Evolutionary conservation across 1,140 invertebrate genomes (phyloP), one percentile per base, ranked within the genome.

Genomic region (Bombus waltoni): DNA sequence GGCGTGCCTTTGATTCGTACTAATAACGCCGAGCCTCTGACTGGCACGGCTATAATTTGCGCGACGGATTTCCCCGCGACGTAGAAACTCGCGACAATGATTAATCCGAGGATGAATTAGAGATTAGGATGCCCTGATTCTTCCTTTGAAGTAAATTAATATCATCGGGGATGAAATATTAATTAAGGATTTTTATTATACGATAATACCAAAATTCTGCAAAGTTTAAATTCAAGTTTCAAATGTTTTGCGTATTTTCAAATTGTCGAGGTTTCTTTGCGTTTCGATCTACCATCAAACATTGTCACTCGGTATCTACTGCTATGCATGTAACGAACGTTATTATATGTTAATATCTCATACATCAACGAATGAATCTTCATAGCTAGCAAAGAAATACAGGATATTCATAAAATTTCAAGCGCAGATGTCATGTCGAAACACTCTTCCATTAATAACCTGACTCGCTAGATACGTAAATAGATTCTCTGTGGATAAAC

Each of bases 1-100:
- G 62, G 71, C n/a, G 62, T 44, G 38, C 32, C 73, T 79, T 80
- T 87, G 81, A 89, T 89, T 87, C 80, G 81, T 83, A 72, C 81
- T 89, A 81, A 87, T 83, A 83, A 87, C 66, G 53, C 42, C 47
- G 13, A 28, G 18, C 22, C 5, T 25, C 9, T 42, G 40, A n/a
- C 42, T 25, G 40, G 6, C 28, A 44, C 3, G 28, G 9, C 4
- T 83, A 68, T 28, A 28, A 47, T 40, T 32, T 44, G 15, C 5
- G 42, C 4, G 32, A 53, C 59, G 13, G 42, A 83, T 38, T 66
- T 18, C 9, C 1, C 18, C 35, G 35, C 35, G 42, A n/a, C 11
- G 38, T 38, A 25, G 32, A 70, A 40, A 70, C 68, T n/a, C 11
- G 8, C 40, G 71, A 42, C 71, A 15, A 42, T 44, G 35, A 68